Percentiles rank a stretch among this genome's conserved stretches.
Conservation (phyloP, 1,140 invertebrate genomes). For the Oppia nitens region DNA sequence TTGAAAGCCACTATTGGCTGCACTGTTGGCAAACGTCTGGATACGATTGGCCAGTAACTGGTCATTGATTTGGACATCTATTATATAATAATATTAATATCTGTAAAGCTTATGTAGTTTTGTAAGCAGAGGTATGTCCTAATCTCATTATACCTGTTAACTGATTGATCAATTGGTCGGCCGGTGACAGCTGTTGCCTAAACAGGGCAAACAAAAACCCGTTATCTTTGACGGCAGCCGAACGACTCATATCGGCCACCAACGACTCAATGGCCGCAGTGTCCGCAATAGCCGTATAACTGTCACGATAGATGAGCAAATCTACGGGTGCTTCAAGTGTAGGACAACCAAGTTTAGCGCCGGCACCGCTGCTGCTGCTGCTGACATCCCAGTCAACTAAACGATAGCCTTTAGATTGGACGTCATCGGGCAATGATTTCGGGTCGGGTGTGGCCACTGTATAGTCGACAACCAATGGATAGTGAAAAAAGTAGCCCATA, state of each 20-base stretch:
- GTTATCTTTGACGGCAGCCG: constrained; percentile 38
- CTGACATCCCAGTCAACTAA: constrained; percentile 26
- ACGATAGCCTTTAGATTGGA: constrained; percentile 17
- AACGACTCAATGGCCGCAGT: no score
- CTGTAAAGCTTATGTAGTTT: background rate
- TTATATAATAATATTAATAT: background rate
- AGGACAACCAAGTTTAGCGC: constrained; percentile 4
- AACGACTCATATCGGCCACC: constrained; percentile 24
- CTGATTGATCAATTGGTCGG: constrained; percentile 21
- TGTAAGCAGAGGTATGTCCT: background rate
- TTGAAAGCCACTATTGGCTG: background rate
- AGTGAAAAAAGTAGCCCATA: constrained; percentile 9
- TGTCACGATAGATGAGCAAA: constrained; percentile 27
- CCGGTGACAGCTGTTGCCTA: constrained; percentile 33
- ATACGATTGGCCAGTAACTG: background rate
- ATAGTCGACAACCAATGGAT: constrained; percentile 12
- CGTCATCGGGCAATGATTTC: background rate
- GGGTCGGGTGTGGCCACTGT: constrained; percentile 21
- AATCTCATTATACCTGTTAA: background rate
- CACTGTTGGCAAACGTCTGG: constrained; percentile 1
- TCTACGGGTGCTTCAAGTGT: constrained; percentile 21
- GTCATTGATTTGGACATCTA: background rate
- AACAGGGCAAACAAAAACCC: constrained; percentile 65
- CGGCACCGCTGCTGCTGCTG: constrained; percentile 16
- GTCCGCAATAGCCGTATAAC: constrained; percentile 12